A percentile compares a stretch with the other conserved stretches of the same genome.
These are phyloP conservation scores for Mus minutoides DNA, from an alignment of 2,797 vertebrate species.

Conservation along the genomic window DNA sequence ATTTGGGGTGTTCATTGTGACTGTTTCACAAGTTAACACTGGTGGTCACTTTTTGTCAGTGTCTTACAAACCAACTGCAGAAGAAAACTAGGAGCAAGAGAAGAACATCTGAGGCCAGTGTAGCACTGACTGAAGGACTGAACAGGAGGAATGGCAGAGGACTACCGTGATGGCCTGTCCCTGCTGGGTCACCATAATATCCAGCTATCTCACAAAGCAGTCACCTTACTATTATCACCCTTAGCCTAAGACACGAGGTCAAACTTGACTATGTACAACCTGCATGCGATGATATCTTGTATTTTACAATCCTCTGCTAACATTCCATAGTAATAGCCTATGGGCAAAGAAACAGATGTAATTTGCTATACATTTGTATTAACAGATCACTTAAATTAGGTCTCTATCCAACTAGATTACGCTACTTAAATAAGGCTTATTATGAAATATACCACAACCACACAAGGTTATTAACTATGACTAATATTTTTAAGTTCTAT, in stretches of 20 bases:
- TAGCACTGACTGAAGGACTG: slow-evolving; percentile 81
- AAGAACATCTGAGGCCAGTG: slow-evolving; percentile 69
- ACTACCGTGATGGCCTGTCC: slow-evolving; percentile 81
- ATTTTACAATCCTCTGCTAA: slow-evolving; percentile 90
- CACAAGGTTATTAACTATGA: slow-evolving; percentile 85
- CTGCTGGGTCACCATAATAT: slow-evolving; percentile 81
- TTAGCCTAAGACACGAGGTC: slow-evolving; percentile 89
- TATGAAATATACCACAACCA: slow-evolving; percentile 89
- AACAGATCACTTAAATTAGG: slow-evolving; percentile 93
- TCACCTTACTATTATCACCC: slow-evolving; percentile 83
- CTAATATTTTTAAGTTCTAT: slow-evolving; percentile 80
- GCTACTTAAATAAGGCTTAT: slow-evolving; percentile 92
- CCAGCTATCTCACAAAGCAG: slow-evolving; percentile 83
- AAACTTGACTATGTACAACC: slow-evolving; percentile 90
- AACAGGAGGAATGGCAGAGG: slow-evolving; percentile 82
- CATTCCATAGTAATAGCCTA: slow-evolving; percentile 89
- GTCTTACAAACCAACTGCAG: slow-evolving; percentile 54
- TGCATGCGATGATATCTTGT: slow-evolving; percentile 88
- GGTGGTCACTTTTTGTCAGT: slow-evolving; percentile 77
- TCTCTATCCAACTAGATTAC: slow-evolving; percentile 92
- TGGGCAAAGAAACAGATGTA: slow-evolving; percentile 91
- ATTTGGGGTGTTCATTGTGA: slow-evolving; percentile 86
- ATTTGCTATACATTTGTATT: slow-evolving; percentile 90
- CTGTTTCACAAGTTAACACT: slow-evolving; percentile 82
- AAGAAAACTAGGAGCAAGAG: background rate